Percentiles rank a stretch among this genome's conserved stretches.
These are phyloP conservation scores for Rhorus exstirpatorius DNA, from an alignment of 2,888 invertebrate species.

Conservation along the genomic window DNA sequence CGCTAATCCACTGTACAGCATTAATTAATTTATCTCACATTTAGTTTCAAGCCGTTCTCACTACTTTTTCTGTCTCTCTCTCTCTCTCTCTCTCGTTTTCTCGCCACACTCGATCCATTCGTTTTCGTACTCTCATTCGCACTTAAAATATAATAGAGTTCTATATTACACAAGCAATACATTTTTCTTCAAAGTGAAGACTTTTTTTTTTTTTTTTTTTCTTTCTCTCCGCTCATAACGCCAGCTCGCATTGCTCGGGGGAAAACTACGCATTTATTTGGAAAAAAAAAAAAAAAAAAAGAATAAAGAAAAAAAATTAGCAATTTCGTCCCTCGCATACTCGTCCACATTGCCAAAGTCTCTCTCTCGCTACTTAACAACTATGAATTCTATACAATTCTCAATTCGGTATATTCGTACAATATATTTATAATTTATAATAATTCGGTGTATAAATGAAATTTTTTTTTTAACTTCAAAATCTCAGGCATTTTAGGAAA, in stretches of 20 bases:
- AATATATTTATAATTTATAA: slow-evolving; percentile 68
- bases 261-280: slow-evolving; percentile 58
- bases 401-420: slow-evolving; percentile 62
- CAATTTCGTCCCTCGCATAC: slow-evolving; percentile 48
- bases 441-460: too few relatives aligned
- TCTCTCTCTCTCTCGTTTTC: slow-evolving; percentile 10
- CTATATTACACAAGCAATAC: slow-evolving; percentile 82
- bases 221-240: too few relatives aligned
- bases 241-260: slow-evolving; percentile 35
- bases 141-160: slow-evolving; percentile 79
- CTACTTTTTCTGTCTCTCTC: slow-evolving; percentile 52
- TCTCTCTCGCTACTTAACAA: slow-evolving; percentile 68
- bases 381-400: slow-evolving; percentile 68
- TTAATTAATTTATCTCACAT: slow-evolving; percentile 42
- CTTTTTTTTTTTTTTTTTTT: slow-evolving; percentile 23
- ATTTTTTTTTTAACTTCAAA: too few relatives aligned
- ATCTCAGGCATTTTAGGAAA: too few relatives aligned
- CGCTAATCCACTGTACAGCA: slow-evolving; percentile 45
- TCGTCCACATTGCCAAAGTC: slow-evolving; percentile 52
- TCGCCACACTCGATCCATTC: not conserved
- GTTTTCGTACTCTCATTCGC: slow-evolving; percentile 67
- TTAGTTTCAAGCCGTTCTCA: slow-evolving; percentile 52
- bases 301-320: slow-evolving; percentile 64
- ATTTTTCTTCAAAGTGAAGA: slow-evolving; percentile 49
- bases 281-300: slow-evolving; percentile 41